phyloP scores from a whole-genome alignment of 2,888 invertebrate genomes.

The Leuctra nigra region DNA sequence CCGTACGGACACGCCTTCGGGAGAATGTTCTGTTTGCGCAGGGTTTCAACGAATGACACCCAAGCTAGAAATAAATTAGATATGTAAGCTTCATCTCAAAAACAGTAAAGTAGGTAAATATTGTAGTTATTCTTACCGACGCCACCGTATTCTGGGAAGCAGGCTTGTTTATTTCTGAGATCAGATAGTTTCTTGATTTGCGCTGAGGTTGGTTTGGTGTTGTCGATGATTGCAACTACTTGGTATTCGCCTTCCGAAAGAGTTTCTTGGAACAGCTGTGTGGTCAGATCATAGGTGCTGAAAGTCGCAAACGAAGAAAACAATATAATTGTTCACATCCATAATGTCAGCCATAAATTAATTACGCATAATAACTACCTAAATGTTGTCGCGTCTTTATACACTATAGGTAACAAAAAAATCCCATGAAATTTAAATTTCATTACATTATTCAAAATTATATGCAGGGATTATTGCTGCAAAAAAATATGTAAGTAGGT shows the following conservation, averaged over 20 bases:
- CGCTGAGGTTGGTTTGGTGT: slow-evolving; percentile 33
- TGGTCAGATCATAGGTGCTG: slow-evolving; percentile 50
- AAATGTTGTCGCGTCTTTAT: too few relatives aligned
- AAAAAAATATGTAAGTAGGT: too few relatives aligned
- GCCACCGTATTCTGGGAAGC: slow-evolving; percentile 61
- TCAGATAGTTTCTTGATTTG: slow-evolving; percentile 42
- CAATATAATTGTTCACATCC: too few relatives aligned
- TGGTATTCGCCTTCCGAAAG: slow-evolving; percentile 43
- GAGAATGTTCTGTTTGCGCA: slow-evolving; percentile 45
- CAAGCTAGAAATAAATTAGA: slow-evolving; percentile 42
- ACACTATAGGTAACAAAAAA: too few relatives aligned
- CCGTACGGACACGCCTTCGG: slow-evolving; percentile 51
- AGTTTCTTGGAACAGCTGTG: slow-evolving; percentile 55
- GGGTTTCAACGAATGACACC: slow-evolving; percentile 52
- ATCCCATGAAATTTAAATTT: too few relatives aligned
- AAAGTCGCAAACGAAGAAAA: too few relatives aligned
- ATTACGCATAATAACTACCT: too few relatives aligned
- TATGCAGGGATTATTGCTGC: too few relatives aligned
- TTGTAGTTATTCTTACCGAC: slow-evolving; percentile 45
- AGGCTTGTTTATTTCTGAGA: slow-evolving; percentile 49
- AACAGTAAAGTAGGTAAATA: too few relatives aligned
- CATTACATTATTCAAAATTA: too few relatives aligned
- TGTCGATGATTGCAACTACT: slow-evolving; percentile 49
- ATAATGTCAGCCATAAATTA: too few relatives aligned
- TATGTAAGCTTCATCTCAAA: too few relatives aligned